Evolutionary conservation across 2,888 invertebrate genomes (phyloP).

Genomic region (Scaptomyza cyrtandrae): DNA sequence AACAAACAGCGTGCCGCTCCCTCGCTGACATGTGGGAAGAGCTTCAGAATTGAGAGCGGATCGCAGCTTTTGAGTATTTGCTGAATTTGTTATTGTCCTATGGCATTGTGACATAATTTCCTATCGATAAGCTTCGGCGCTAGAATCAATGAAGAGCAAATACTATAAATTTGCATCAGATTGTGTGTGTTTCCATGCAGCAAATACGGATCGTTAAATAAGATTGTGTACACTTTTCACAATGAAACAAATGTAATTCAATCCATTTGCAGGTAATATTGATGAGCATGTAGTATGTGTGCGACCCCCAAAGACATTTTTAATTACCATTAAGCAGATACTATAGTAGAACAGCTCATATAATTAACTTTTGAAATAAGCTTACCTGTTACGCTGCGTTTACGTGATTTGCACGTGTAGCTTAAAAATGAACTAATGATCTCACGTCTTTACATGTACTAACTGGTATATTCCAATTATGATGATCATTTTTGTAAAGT

Average conservation of each 20-base stretch:
- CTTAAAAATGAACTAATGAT: background rate
- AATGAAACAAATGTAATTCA: background rate
- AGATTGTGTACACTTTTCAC: background rate
- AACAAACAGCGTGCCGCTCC: constrained; percentile 41
- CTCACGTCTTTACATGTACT: background rate
- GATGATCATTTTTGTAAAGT: background rate
- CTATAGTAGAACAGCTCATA: background rate
- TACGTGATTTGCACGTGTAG: background rate
- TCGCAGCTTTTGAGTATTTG: constrained; percentile 38
- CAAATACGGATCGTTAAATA: constrained; percentile 18
- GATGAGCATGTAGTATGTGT: background rate
- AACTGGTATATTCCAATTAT: background rate
- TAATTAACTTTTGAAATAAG: background rate
- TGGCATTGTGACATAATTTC: constrained; percentile 42
- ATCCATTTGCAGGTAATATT: background rate
- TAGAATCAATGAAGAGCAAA: constrained; percentile 16
- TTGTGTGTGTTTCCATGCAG: constrained; percentile 23
- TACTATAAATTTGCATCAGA: constrained; percentile 10
- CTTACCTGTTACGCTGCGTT: background rate
- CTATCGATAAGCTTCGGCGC: constrained; percentile 33
- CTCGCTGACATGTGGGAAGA: constrained; percentile 29
- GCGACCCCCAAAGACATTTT: background rate
- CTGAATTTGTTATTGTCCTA: constrained; percentile 21
- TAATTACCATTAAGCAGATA: background rate
- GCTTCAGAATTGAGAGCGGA: constrained; percentile 46